Conservation (phyloP, 2,888 invertebrate genomes). For the Bimastos eiseni region DNA sequence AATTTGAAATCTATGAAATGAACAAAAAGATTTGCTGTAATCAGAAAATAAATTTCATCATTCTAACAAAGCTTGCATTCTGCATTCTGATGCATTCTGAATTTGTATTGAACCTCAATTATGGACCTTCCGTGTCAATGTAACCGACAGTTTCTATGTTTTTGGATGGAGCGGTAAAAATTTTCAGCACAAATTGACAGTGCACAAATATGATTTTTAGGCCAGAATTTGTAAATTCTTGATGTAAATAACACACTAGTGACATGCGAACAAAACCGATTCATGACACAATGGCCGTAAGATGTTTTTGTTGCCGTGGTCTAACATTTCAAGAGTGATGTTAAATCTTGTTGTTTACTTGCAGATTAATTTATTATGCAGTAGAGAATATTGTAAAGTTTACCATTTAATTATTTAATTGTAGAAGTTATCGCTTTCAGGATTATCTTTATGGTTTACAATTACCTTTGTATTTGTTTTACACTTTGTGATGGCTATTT, state of each 20-base stretch:
- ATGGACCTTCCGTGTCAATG: not conserved
- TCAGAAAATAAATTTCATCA: not conserved
- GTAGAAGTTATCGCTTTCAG: not conserved
- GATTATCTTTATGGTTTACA: not conserved
- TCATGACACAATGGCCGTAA: too few species aligned
- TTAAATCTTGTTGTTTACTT: not conserved
- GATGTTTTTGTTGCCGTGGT: not conserved
- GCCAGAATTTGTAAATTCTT: not conserved
- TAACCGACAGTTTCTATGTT: not conserved
- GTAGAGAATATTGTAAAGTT: not conserved
- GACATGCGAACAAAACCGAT: conserved; percentile 2
- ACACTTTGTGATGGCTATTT: not conserved
- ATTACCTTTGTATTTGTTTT: not conserved
- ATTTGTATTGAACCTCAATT: not conserved
- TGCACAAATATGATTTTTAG: not conserved
- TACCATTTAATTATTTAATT: not conserved
- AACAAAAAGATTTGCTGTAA: not conserved
- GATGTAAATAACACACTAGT: not conserved
- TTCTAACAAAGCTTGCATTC: not conserved
- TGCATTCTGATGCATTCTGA: not conserved
- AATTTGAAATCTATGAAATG: not conserved
- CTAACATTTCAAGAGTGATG: not conserved
- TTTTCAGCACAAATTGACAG: not conserved
- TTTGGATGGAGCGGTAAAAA: not conserved
- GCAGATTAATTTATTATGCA: not conserved